Base-by-base conservation (phyloP, 2,797 vertebrate genomes). In the Rallus crepitans region DNA sequence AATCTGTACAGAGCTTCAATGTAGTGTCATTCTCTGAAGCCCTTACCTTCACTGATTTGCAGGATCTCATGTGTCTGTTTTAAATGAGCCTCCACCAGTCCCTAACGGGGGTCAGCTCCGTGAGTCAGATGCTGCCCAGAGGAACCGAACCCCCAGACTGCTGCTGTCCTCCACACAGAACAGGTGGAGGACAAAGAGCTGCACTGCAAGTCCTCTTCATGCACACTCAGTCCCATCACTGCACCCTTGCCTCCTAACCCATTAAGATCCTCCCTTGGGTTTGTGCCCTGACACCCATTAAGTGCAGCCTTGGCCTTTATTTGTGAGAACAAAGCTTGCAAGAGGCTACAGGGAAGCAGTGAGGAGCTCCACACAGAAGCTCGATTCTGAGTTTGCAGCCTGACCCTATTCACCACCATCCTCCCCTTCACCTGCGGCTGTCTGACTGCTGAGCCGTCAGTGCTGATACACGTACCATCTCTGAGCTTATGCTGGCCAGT, bases 1-100 rank as follows among this genome's bases (percentile, higher is more conserved):
- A 88, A 96, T 97, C 96, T 87, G 82, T 84, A 93, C 91, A 94
- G 94, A 93, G 94, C 94, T 96, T 89, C 95, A 87, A 96, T 96
- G 61, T 50, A 86, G 59, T 95, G 92, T 81, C 95, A 96, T 76
- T 95, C 84, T 90, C 78, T 75, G 61, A 92, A 94, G 71, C 75
- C 79, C 70, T 87, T 53, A 88, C 64, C 66, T 86, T 90, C 84
- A 87, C 1, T 84, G 83, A 96, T 92, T 77, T 93, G 82, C 53
- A 92, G 78, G 60, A 91, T 90, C 86, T 73, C 86, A 71, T 2
- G 5, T 0, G 6, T 87, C 96, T 96, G 77, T 73, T 78, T 68
- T 33, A 95, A 78, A 72, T 11, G 52, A 89, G 80, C 65, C 42
- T 80, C 65, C 12, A 45, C 30, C 70, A 79, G 40, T 48, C 66